These are phyloP conservation scores for Eristalis intricaria DNA, from an alignment of 2,888 invertebrate genomes.

Conservation along the genomic window DNA sequence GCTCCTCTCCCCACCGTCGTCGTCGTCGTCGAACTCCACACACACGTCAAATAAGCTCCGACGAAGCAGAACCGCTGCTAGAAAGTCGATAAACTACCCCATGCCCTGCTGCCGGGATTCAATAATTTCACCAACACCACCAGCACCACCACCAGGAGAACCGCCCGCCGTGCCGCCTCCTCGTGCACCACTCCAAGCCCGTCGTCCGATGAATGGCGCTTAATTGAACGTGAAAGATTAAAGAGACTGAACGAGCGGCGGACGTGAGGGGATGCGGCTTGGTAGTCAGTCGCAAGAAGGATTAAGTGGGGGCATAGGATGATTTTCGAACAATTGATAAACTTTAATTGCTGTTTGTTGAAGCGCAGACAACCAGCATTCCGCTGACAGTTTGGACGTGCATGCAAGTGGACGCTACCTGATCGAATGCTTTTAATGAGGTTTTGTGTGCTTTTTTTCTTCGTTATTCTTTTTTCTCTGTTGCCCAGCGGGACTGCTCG, in stretches of 20 bases:
- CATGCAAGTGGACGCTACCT: neutral
- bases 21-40: neutral
- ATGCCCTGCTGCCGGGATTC: conserved; percentile 44
- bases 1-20: neutral
- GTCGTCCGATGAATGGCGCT: conserved; percentile 62
- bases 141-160: conserved; percentile 3
- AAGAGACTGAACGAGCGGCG: conserved; percentile 35
- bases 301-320: conserved; percentile 55
- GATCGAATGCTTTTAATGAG: conserved; percentile 14
- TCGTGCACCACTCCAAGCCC: neutral
- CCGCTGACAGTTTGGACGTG: conserved; percentile 57
- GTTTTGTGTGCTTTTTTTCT: neutral
- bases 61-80: conserved; percentile 50
- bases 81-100: conserved; percentile 55
- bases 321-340: conserved; percentile 69
- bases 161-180: neutral
- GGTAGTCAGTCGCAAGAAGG: neutral
- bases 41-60: conserved; percentile 17
- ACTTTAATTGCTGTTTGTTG: conserved; percentile 72
- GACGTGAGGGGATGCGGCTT: neutral
- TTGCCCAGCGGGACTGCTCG: neutral
- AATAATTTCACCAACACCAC: conserved; percentile 57
- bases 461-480: neutral
- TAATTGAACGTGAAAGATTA: conserved; percentile 72
- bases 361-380: conserved; percentile 59